A percentile compares a stretch with the other conserved stretches of the same genome.
These are phyloP conservation scores for Haliclona indistincta DNA, from an alignment of 37 sponge, comb jelly and placozoan species.

Conservation along the genomic window DNA sequence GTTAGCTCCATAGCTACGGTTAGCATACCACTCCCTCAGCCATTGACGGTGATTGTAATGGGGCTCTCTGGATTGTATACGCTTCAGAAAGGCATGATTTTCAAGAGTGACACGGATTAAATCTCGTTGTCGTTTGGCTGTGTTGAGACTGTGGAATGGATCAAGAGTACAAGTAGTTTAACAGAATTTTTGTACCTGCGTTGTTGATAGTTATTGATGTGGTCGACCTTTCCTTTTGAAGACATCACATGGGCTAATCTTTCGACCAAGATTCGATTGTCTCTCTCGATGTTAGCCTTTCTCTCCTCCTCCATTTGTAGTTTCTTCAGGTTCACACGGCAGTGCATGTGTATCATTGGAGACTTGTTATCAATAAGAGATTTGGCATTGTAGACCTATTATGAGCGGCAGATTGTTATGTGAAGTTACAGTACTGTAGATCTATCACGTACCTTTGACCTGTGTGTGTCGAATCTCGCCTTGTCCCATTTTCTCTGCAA, in stretches of 20 bases:
- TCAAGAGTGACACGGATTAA: constrained; percentile 78
- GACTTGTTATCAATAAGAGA: constrained; percentile 89
- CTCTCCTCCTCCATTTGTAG: constrained; percentile 89
- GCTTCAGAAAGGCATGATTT: constrained; percentile 87
- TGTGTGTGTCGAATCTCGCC: constrained; percentile 60
- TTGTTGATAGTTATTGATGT: constrained; percentile 73
- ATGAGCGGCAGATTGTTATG: not conserved
- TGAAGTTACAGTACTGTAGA: not conserved
- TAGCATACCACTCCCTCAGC: constrained; percentile 83
- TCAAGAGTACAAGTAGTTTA: not conserved
- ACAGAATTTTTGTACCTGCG: constrained; percentile 37
- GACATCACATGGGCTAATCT: constrained; percentile 91
- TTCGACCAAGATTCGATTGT: constrained; percentile 86
- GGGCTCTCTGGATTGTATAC: constrained; percentile 81
- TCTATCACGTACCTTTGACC: constrained; percentile 53
- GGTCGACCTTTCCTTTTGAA: constrained; percentile 71
- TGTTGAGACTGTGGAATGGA: constrained; percentile 62
- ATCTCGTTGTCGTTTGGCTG: constrained; percentile 74
- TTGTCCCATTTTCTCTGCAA: constrained; percentile 92
- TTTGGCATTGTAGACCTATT: constrained; percentile 64
- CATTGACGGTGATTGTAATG: constrained; percentile 76
- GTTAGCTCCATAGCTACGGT: constrained; percentile 79
- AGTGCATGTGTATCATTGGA: constrained; percentile 86
- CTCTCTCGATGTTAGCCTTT: constrained; percentile 74
- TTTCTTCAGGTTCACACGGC: constrained; percentile 87